Evolutionary conservation across 2,888 invertebrate species (phyloP).

Genomic region (Meghimatium bilineatum): DNA sequence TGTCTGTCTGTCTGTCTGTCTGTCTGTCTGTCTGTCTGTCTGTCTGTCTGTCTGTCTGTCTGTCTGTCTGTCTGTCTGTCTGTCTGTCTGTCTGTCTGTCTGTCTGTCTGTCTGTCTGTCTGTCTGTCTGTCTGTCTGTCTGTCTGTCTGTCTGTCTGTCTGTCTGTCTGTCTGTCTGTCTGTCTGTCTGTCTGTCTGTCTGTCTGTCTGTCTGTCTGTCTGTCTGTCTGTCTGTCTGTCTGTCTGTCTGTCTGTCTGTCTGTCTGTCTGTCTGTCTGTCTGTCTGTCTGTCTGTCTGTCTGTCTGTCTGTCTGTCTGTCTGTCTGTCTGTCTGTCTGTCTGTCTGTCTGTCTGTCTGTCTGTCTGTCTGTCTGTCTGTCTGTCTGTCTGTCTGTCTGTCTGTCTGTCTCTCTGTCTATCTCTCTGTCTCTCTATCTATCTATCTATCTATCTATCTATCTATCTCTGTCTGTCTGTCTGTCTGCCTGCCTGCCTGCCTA

Average conservation of each 20-base stretch:
- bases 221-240: conserved; percentile 3
- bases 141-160: conserved; percentile 13
- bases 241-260: conserved; percentile 21
- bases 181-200: conserved; percentile 15
- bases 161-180: conserved; percentile 15
- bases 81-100: conserved; percentile 1
- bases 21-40: conserved; percentile 2
- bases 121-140: conserved; percentile 5
- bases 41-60: conserved; percentile 14
- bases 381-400: conserved; percentile 9
- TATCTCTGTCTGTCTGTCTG: too few relatives aligned
- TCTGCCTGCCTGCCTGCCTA: too few relatives aligned
- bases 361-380: conserved; percentile 30
- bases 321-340: conserved; percentile 32
- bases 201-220: conserved; percentile 6
- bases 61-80: not conserved
- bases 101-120: conserved; percentile 3
- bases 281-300: conserved; percentile 20
- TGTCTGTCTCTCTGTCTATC: too few relatives aligned
- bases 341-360: conserved; percentile 30
- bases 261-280: conserved; percentile 5
- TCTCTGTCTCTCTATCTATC: too few relatives aligned
- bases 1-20: conserved; percentile 21
- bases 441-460: too few relatives aligned
- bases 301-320: conserved; percentile 26